These are phyloP conservation scores for Illadopsis cleaveri DNA, from an alignment of 2,113 vertebrate species.

Conservation along the genomic window DNA sequence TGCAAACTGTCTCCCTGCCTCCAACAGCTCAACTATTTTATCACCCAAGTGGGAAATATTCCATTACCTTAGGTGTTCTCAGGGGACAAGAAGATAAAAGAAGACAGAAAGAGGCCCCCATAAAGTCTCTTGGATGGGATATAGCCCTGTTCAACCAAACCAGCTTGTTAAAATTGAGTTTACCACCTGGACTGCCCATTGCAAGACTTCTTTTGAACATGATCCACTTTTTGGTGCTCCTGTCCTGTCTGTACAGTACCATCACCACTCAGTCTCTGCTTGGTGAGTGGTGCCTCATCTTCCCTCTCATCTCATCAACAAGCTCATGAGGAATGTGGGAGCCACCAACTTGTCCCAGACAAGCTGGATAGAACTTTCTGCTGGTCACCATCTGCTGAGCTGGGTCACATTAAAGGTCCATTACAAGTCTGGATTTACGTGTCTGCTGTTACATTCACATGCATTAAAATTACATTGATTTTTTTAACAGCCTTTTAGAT, in stretches of 20 bases:
- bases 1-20: neutral
- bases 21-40: neutral
- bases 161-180: neutral
- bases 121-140: neutral
- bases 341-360: neutral
- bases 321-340: accelerated
- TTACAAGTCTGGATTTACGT: neutral
- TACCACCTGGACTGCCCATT: neutral
- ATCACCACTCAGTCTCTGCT: neutral
- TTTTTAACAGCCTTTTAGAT: neutral
- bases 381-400: neutral
- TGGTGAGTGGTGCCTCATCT: neutral
- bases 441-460: neutral
- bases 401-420: neutral
- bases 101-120: neutral
- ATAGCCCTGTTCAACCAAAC: neutral
- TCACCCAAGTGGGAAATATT: neutral
- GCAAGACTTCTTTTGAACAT: neutral
- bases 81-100: neutral
- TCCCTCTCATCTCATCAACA: neutral
- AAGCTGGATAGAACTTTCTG: neutral
- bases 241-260: neutral
- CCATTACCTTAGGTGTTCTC: neutral
- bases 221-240: neutral
- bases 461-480: neutral